phyloP scores from a whole-genome alignment of 2,113 vertebrate species.

The Ictalurus furcatus region DNA sequence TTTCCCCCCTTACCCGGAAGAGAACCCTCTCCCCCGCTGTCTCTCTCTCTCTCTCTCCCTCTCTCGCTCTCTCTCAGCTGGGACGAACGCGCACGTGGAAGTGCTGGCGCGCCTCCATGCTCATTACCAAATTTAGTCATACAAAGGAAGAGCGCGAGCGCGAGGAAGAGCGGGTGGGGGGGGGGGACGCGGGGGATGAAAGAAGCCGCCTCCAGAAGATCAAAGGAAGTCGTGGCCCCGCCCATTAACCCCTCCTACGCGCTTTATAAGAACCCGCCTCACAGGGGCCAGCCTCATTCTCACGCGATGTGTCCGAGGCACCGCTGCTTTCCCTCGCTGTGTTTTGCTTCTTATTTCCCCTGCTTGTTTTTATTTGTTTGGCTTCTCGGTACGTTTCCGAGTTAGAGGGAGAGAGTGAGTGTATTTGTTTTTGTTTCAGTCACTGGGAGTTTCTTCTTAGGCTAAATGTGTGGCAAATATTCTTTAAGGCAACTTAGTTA shows the following conservation, averaged over 20 bases:
- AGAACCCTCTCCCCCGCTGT: constrained; percentile 80
- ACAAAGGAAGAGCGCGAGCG: constrained; percentile 81
- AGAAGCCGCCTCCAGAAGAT: constrained; percentile 90
- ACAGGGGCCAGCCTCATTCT: constrained; percentile 70
- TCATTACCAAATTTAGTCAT: constrained; percentile 95
- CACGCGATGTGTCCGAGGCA: constrained; percentile 68
- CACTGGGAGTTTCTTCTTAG: background rate
- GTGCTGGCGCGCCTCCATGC: constrained; percentile 88
- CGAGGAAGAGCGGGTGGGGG: constrained; percentile 54
- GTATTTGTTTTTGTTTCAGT: constrained; percentile 23
- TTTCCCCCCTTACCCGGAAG: constrained; percentile 91
- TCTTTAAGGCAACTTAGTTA: background rate
- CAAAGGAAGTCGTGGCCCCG: constrained; percentile 85
- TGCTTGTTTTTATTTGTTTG: constrained; percentile 40
- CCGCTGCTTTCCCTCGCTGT: constrained; percentile 47
- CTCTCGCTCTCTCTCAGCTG: constrained; percentile 82
- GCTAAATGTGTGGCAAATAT: background rate
- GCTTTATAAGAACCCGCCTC: constrained; percentile 81
- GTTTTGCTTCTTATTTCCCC: constrained; percentile 30
- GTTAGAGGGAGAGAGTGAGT: background rate
- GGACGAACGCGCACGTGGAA: constrained; percentile 95
- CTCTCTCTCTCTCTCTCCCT: constrained; percentile 67
- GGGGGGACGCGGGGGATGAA: constrained; percentile 75
- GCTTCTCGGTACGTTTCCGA: constrained; percentile 38
- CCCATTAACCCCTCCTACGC: constrained; percentile 81